These are phyloP conservation scores for Reticulitermes speratus DNA, from an alignment of 1,140 invertebrate genomes.

Conservation along the genomic window DNA sequence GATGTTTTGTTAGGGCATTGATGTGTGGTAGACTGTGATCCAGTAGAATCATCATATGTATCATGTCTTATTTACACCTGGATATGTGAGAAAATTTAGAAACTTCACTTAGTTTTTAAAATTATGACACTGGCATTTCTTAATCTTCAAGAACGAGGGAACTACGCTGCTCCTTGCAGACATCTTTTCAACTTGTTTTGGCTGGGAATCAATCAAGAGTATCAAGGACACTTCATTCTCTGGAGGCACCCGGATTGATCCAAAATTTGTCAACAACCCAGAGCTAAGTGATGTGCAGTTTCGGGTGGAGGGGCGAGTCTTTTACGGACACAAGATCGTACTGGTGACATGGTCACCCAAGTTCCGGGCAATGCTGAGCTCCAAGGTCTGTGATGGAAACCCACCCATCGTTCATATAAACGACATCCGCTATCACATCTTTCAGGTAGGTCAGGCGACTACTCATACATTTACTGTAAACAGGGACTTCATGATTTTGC, in stretches of 20 bases:
- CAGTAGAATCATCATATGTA: no score
- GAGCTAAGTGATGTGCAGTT: slow-evolving; percentile 89
- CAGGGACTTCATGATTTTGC: neutral
- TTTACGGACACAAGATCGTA: slow-evolving; percentile 92
- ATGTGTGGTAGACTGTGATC: no score
- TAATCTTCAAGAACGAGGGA: slow-evolving; percentile 72
- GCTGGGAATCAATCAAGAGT: slow-evolving; percentile 78
- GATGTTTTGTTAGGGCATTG: no score
- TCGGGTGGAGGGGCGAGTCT: slow-evolving; percentile 85
- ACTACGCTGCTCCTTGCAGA: slow-evolving; percentile 83
- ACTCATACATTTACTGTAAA: neutral
- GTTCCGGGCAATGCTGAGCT: slow-evolving; percentile 82
- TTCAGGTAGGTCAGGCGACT: slow-evolving; percentile 61
- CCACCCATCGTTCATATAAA: slow-evolving; percentile 88
- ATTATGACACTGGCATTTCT: no score
- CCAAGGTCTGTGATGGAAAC: slow-evolving; percentile 70
- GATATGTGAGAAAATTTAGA: no score
- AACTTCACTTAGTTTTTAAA: no score
- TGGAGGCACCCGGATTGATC: slow-evolving; percentile 75
- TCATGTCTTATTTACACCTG: no score
- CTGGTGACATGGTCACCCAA: slow-evolving; percentile 84
- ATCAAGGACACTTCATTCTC: slow-evolving; percentile 71
- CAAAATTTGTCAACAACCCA: slow-evolving; percentile 90
- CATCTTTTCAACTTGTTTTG: slow-evolving; percentile 86
- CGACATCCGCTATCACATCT: slow-evolving; percentile 88